Evolutionary conservation across 1,140 invertebrate genomes (phyloP).

Genomic region (Saccostrea echinata): DNA sequence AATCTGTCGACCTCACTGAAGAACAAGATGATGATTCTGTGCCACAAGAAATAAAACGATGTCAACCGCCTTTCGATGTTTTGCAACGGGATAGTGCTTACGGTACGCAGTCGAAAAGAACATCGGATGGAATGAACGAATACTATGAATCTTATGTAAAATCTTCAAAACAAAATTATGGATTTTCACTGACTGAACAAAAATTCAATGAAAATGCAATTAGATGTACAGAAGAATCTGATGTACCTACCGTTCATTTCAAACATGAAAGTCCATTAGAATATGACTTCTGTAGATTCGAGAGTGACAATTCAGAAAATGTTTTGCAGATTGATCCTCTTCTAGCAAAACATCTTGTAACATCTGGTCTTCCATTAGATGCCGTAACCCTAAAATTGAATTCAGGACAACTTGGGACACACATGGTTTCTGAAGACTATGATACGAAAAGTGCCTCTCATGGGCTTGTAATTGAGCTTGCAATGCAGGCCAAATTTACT

Average conservation of each 20-base stretch:
- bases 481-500: neutral
- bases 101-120: neutral
- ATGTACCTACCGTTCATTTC: too few species aligned
- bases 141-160: neutral
- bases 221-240: too few species aligned
- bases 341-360: neutral
- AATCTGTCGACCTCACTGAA: neutral
- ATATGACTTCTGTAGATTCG: neutral
- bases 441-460: neutral
- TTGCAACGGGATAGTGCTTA: neutral
- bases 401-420: neutral
- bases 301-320: neutral
- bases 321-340: neutral
- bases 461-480: neutral
- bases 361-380: neutral
- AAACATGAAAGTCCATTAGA: too few species aligned
- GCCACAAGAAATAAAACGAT: neutral
- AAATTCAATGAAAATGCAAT: too few species aligned
- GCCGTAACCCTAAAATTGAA: neutral
- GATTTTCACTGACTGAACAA: neutral
- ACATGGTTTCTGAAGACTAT: neutral
- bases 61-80: neutral
- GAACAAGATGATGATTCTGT: neutral
- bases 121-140: neutral
- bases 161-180: neutral